Conservation (phyloP, 2,888 invertebrate genomes). For the Drosophila pegasa region DNA sequence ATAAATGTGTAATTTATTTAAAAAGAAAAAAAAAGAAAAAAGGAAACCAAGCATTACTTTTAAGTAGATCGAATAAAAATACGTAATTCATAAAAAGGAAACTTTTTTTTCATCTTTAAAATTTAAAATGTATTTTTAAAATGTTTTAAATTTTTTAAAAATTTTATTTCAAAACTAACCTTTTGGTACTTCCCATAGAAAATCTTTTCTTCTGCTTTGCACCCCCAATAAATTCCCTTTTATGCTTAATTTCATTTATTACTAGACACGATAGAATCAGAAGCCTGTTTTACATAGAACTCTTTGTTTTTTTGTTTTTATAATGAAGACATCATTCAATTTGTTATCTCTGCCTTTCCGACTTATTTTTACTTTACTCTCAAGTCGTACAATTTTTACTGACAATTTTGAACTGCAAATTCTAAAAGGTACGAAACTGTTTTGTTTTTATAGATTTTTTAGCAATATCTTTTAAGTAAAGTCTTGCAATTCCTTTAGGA, state of each 20-base stretch:
- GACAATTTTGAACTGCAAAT: constrained; percentile 84
- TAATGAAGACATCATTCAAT: constrained; percentile 44
- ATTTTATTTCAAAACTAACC: background rate
- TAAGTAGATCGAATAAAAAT: constrained; percentile 72
- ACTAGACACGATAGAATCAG: constrained; percentile 56
- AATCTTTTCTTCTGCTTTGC: background rate
- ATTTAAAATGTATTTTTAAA: too few relatives aligned
- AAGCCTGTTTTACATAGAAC: constrained; percentile 70
- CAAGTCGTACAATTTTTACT: constrained; percentile 59
- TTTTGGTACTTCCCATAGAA: background rate
- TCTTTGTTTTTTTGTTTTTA: constrained; percentile 42
- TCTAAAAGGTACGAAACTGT: constrained; percentile 83
- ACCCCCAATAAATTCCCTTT: constrained; percentile 5
- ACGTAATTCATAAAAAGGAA: constrained; percentile 9
- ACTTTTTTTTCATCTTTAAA: too few relatives aligned
- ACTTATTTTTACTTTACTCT: constrained; percentile 37
- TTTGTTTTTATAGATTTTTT: constrained; percentile 31
- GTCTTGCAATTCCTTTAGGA: constrained; percentile 41
- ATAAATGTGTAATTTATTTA: constrained; percentile 69
- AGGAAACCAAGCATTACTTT: constrained; percentile 17
- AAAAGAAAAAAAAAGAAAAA: constrained; percentile 10
- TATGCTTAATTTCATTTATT: constrained; percentile 59
- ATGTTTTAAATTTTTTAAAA: too few relatives aligned
- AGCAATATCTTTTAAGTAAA: constrained; percentile 32
- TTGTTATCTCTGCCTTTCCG: constrained; percentile 33